Conservation (phyloP, 2,113 vertebrate genomes). For the Pelmatolapia mariae region DNA sequence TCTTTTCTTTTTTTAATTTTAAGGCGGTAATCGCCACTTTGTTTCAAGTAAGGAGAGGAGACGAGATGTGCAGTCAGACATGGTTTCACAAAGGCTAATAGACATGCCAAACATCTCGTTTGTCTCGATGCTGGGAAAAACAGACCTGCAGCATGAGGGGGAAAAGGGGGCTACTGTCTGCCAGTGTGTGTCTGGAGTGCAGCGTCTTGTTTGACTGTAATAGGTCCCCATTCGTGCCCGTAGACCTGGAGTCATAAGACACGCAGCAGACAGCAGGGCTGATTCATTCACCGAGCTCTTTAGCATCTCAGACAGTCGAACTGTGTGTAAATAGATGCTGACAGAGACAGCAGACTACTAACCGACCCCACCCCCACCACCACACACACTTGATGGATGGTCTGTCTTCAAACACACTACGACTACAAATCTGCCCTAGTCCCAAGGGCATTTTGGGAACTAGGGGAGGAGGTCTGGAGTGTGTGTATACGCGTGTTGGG, state of each 20-base stretch:
- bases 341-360: slow-evolving; percentile 41
- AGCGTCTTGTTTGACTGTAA: slow-evolving; percentile 4
- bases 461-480: slow-evolving; percentile 26
- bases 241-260: slow-evolving; percentile 24
- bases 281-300: slow-evolving; percentile 39
- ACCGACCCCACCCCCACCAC: background rate
- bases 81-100: slow-evolving; percentile 21
- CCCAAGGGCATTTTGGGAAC: slow-evolving; percentile 65
- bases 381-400: slow-evolving; percentile 50
- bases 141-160: background rate
- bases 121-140: slow-evolving; percentile 12
- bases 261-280: slow-evolving; percentile 16
- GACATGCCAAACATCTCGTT: slow-evolving; percentile 7
- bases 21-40: slow-evolving; percentile 20
- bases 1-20: slow-evolving; percentile 7
- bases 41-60: background rate
- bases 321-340: slow-evolving; percentile 56
- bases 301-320: slow-evolving; percentile 42
- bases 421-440: slow-evolving; percentile 60
- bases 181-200: slow-evolving; percentile 1
- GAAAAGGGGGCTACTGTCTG: background rate
- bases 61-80: background rate
- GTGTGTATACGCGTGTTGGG: slow-evolving; percentile 14
- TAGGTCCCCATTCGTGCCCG: background rate
- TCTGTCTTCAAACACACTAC: slow-evolving; percentile 55